Evolutionary conservation across 2,888 invertebrate genomes (phyloP).

Genomic region (Orthonychiurus folsomi): DNA sequence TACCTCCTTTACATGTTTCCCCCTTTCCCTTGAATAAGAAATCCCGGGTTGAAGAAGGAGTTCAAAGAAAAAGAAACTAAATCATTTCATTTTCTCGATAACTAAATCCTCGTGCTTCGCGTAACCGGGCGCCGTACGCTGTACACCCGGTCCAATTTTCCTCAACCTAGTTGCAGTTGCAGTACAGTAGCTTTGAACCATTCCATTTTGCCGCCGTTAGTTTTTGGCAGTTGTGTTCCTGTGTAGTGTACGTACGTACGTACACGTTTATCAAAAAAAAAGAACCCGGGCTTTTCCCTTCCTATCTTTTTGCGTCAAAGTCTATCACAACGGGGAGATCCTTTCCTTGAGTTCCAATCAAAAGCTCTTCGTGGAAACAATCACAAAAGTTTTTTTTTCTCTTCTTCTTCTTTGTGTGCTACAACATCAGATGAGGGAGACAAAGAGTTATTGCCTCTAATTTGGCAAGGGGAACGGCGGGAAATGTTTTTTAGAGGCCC

Average conservation of each 20-base stretch:
- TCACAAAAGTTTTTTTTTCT: not conserved
- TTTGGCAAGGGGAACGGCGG: not conserved
- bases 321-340: not conserved
- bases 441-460: conserved; percentile 10
- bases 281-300: too few species aligned
- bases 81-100: not conserved
- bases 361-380: not conserved
- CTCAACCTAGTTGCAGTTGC: too few species aligned
- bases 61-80: not conserved
- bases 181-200: not conserved
- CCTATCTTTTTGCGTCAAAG: too few species aligned
- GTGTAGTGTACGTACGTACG: too few species aligned
- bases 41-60: too few species aligned
- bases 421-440: not conserved
- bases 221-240: not conserved
- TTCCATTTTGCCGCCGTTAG: not conserved
- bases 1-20: not conserved
- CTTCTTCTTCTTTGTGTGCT: not conserved
- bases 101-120: too few species aligned
- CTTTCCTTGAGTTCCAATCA: not conserved
- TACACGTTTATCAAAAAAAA: too few species aligned
- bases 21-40: not conserved
- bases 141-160: not conserved
- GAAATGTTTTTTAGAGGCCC: not conserved
- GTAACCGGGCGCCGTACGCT: too few species aligned